Evolutionary conservation across 2,797 vertebrate genomes (phyloP), one percentile per base, ranked within the genome.

Genomic region (Gadopsis bispinosus): DNA sequence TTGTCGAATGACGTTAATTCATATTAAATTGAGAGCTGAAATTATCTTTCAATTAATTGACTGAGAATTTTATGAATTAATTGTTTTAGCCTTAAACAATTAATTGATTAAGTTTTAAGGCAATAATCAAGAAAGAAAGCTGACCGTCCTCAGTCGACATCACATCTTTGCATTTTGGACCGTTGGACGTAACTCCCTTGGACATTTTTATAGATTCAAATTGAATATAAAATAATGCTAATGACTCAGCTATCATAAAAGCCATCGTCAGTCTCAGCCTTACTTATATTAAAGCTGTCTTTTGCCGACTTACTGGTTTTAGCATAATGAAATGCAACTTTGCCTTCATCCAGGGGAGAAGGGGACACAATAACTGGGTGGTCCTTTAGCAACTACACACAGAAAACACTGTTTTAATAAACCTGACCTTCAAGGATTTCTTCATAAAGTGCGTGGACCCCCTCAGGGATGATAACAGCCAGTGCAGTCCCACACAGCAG

Each of bases 381-480:
- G 0, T n/a, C 43, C 31, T 58, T 19, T 0, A 31, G 22, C 19
- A 13, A 33, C 4, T 6, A 16, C 29, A 14, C 35, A n/a, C 0
- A 31, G 48, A 10, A n/a, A 51, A 2, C 12, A n/a, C 7, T 10
- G 29, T 33, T 35, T 33, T 17, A 11, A 14, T 63, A 19, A 61
- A 22, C 13, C 69, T 3, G 87, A 99, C 98, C 97, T 91, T 99
- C 97, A 69, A 99, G 93, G 80, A 97, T 94, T 75, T 99, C 98
- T 90, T 98, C 98, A 89, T 99, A 99, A 83, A 99, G 97, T 67
- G 97, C 97, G 39, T 99, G 98, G 72, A 99, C 98, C 73, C 98
- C 98, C 92, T 99, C 98, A 1, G 98, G 98, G 79, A 99, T 97
- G 76, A 99, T 99, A 45, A 99, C 98, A 19, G 97, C 98, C 64